Evolutionary conservation across 2,113 vertebrate genomes (phyloP).

Genomic region (Hemibagrus wyckioides): DNA sequence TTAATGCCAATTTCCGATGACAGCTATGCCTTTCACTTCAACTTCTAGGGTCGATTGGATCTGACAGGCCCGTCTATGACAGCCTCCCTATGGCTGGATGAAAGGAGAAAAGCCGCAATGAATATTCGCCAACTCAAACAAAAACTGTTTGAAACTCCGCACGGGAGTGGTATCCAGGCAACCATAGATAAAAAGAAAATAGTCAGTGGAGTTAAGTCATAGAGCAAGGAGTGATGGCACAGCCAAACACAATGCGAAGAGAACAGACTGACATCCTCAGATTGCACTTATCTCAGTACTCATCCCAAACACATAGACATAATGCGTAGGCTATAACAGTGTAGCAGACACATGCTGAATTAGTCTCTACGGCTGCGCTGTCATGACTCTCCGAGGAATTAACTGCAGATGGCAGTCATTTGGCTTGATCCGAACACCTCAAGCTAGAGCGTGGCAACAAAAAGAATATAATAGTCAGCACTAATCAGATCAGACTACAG

Average conservation of each 20-base stretch:
- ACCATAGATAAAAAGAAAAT: slow-evolving; percentile 57
- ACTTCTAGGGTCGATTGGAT: slow-evolving; percentile 36
- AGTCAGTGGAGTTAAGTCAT: slow-evolving; percentile 28
- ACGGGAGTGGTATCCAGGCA: slow-evolving; percentile 61
- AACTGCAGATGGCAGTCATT: slow-evolving; percentile 42
- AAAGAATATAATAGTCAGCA: slow-evolving; percentile 29
- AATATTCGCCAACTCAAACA: slow-evolving; percentile 55
- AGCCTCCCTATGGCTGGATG: slow-evolving; percentile 34
- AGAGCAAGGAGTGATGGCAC: slow-evolving; percentile 5
- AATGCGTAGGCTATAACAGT: not conserved
- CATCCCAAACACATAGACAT: slow-evolving; percentile 4
- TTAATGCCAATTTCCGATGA: slow-evolving; percentile 8
- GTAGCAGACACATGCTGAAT: slow-evolving; percentile 30
- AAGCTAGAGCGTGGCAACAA: slow-evolving; percentile 28
- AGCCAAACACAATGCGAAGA: slow-evolving; percentile 62
- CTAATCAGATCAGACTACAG: not conserved
- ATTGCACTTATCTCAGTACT: slow-evolving; percentile 63
- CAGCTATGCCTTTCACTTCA: slow-evolving; percentile 1
- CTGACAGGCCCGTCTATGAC: slow-evolving; percentile 41
- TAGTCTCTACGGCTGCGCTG: slow-evolving; percentile 25
- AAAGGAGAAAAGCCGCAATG: slow-evolving; percentile 39
- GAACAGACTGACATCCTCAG: slow-evolving; percentile 28
- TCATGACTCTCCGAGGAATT: slow-evolving; percentile 46
- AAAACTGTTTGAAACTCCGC: slow-evolving; percentile 57
- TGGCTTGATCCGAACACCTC: slow-evolving; percentile 40